phyloP scores from a whole-genome alignment of 1,140 invertebrate genomes.

The Saxidomus purpurata region DNA sequence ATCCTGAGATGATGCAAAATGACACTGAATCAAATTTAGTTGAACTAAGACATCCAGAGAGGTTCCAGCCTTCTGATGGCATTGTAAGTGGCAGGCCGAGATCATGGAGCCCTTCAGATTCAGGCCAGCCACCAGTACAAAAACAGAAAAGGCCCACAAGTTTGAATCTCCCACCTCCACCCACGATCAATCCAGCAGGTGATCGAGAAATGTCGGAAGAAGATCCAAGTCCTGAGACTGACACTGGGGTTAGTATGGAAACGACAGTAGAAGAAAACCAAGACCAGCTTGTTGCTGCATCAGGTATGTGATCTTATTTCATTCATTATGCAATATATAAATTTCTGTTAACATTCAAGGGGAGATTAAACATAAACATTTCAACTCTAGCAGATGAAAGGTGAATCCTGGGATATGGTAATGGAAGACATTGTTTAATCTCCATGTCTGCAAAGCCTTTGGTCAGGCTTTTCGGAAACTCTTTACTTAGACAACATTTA shows the following conservation, averaged over 20 bases:
- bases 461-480: no score
- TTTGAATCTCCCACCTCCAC: constrained; percentile 80
- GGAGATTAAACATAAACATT: no score
- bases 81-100: constrained; percentile 61
- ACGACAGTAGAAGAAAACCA: not conserved
- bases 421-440: no score
- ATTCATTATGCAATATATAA: not conserved
- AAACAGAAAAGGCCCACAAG: constrained; percentile 82
- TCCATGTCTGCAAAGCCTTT: no score
- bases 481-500: no score
- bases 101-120: constrained; percentile 74
- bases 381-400: no score
- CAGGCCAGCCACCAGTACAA: constrained; percentile 57
- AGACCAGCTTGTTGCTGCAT: not conserved
- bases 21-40: constrained; percentile 37
- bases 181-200: constrained; percentile 21
- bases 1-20: not conserved
- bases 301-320: not conserved
- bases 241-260: constrained; percentile 1
- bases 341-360: no score
- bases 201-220: constrained; percentile 8
- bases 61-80: constrained; percentile 3
- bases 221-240: constrained; percentile 25
- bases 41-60: constrained; percentile 45
- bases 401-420: no score